Evolutionary conservation across 2,888 invertebrate genomes (phyloP), one percentile per base, ranked within the genome.

Genomic region (Erynnis tages): DNA sequence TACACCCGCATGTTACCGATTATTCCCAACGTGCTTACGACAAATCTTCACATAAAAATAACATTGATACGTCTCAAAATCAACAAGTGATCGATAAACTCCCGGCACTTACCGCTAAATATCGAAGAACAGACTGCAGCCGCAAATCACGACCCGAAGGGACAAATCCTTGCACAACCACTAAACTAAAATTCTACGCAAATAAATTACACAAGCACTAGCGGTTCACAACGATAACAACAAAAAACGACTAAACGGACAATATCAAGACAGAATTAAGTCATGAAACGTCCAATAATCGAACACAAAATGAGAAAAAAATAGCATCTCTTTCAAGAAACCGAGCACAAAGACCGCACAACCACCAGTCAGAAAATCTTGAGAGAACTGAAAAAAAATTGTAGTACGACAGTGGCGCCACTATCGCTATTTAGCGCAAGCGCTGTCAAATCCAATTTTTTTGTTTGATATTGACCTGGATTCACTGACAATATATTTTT

Each of bases 121-220:
- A 44, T 44, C 35, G 11, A 13, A 49, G 40, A 54, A 50, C 48
- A 45, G 40, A 41, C 47, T 44, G 35, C 46, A 43, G 53, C 53
- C 54, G 54, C 57, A 57, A 62, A 56, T 59, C 61, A 61, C 55
- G 54, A 56, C 49, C 61, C 59, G 61, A 56, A 57, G 56, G 55
- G 70, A 73, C 71, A 80, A 85, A 85, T 83, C 83, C 86, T 80
- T 81, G 76, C 79, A 82, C 82, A 80, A 80, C 71, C 79, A 84
- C 82, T 72, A 67, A 81, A 77, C 76, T 71, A 71, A 76, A 81
- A 71, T 67, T 68, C 66, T 73, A 77, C 67, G 67, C 72, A 77
- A 82, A 80, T 75, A 77, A 76, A 79, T 72, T 71, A 75, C 81
- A 76, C 74, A 64, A 63, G 68, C 73, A 79, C 73, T 65, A 70